Percentiles rank a stretch among this genome's conserved stretches.
Conservation (phyloP, 2,113 vertebrate genomes). For the Callorhinus ursinus region DNA sequence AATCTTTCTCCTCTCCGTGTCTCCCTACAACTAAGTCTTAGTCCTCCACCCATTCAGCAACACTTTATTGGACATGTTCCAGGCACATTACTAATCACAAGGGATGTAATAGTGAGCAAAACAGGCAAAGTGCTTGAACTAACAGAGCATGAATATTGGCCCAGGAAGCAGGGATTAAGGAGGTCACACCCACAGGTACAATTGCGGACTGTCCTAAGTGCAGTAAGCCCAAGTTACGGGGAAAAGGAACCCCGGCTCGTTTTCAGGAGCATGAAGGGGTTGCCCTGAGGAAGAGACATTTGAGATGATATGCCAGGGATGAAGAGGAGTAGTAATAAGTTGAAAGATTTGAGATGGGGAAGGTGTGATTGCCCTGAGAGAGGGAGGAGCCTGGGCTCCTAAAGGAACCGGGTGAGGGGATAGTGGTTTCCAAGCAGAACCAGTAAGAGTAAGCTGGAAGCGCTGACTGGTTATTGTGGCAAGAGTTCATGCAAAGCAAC, state of each 20-base stretch:
- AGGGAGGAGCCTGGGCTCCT: background rate
- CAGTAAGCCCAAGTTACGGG: background rate
- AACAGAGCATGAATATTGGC: too few relatives aligned
- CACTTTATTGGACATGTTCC: background rate
- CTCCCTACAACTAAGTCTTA: background rate
- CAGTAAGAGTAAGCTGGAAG: background rate
- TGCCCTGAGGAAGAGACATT: background rate
- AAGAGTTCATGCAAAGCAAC: accelerated
- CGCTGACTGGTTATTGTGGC: too few relatives aligned
- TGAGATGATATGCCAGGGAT: background rate
- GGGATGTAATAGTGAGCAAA: background rate
- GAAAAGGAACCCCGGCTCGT: background rate
- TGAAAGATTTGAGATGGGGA: background rate
- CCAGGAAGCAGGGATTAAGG: background rate
- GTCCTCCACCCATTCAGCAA: background rate
- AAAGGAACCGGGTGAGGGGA: background rate
- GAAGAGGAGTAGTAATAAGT: background rate
- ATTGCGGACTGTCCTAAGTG: background rate
- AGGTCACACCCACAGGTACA: background rate
- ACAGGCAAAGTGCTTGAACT: too few relatives aligned
- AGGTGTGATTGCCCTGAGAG: too few relatives aligned
- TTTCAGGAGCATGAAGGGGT: too few relatives aligned
- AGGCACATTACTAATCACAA: background rate
- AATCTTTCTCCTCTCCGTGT: too few relatives aligned
- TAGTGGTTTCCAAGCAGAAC: background rate